phyloP scores from a whole-genome alignment of 2,888 invertebrate species.

The Ischnus inquisitorius region DNA sequence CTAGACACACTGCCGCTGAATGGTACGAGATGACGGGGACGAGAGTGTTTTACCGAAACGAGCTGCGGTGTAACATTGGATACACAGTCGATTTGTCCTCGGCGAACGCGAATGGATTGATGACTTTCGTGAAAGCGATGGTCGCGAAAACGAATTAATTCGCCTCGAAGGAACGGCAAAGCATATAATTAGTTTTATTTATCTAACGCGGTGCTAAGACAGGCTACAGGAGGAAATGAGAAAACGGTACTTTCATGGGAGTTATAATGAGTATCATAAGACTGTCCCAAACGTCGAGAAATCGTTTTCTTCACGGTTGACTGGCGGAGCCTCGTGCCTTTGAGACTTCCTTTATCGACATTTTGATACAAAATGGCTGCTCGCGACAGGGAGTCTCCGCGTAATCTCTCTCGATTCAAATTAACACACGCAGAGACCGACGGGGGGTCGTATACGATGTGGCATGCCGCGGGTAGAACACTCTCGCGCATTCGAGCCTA shows the following conservation, averaged over 20 bases:
- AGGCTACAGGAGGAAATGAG: background rate
- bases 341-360: conserved; percentile 84
- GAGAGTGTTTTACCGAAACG: background rate
- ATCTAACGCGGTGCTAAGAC: background rate
- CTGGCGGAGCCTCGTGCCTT: conserved; percentile 69
- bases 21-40: conserved; percentile 26
- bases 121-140: background rate
- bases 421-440: conserved; percentile 87
- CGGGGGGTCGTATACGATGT: conserved; percentile 72
- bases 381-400: conserved; percentile 85
- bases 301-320: conserved; percentile 37
- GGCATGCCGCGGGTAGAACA: conserved; percentile 75
- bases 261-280: conserved; percentile 44
- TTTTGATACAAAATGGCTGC: conserved; percentile 85
- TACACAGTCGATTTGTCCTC: conserved; percentile 34
- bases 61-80: background rate
- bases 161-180: background rate
- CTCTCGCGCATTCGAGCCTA: conserved; percentile 67
- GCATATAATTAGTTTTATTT: background rate
- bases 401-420: conserved; percentile 88
- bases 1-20: conserved; percentile 42
- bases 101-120: background rate
- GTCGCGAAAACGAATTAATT: background rate
- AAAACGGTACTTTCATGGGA: conserved; percentile 14
- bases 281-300: conserved; percentile 27